Conservation (phyloP, 2,113 vertebrate species). For the Vicugna pacos region DNA sequence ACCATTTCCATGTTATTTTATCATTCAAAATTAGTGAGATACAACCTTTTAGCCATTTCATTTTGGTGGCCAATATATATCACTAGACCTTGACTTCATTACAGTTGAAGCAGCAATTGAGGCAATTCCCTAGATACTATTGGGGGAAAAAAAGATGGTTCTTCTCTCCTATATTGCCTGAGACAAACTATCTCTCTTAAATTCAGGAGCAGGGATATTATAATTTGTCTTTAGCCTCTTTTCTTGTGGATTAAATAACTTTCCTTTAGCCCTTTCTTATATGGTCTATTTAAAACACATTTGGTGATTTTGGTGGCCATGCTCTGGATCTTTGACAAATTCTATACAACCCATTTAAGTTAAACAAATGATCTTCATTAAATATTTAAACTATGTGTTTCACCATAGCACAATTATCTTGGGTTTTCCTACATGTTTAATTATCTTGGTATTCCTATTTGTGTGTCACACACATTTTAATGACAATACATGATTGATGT, state of each 20-base stretch:
- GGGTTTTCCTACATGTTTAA: conserved; percentile 19
- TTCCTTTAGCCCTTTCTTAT: not conserved
- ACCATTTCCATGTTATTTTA: not conserved
- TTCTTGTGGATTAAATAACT: not conserved
- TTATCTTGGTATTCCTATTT: not conserved
- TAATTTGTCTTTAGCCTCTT: not conserved
- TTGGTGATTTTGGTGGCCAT: not conserved
- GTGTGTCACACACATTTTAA: not conserved
- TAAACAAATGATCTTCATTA: conserved; percentile 32
- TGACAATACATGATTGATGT: not conserved
- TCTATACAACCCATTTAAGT: not conserved
- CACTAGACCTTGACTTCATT: not conserved
- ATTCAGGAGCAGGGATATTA: not conserved
- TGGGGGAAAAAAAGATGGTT: not conserved
- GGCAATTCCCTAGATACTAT: not conserved
- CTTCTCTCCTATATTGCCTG: not conserved
- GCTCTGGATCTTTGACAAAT: not conserved
- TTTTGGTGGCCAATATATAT: not conserved
- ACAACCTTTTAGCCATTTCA: not conserved
- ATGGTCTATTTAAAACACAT: conserved; percentile 5
- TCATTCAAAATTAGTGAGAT: conserved; percentile 8
- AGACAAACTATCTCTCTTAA: not conserved
- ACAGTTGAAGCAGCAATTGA: conserved; percentile 25
- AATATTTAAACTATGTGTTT: not conserved
- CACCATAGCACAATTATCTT: conserved; percentile 3